Evolutionary conservation across 2,113 vertebrate species (phyloP).

Genomic region (Cyprinodon variegatus): DNA sequence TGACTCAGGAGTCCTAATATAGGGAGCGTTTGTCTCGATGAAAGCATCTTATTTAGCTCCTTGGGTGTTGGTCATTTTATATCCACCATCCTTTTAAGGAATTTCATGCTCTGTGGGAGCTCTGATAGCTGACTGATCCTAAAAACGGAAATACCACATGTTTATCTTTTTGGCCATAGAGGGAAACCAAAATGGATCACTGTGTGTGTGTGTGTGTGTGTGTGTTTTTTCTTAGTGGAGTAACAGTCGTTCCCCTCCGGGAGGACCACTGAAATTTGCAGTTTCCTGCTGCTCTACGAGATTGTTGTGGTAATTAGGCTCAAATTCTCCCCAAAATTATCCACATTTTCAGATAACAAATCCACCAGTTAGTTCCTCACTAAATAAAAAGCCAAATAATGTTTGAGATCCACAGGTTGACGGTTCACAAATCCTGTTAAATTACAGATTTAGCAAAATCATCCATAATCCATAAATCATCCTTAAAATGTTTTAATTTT

Average conservation of each 20-base stretch:
- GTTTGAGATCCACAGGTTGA: too few species aligned
- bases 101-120: conserved; percentile 24
- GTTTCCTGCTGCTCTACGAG: background rate
- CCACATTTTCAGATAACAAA: background rate
- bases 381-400: too few species aligned
- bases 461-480: too few species aligned
- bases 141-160: conserved; percentile 1
- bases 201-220: background rate
- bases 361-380: background rate
- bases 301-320: background rate
- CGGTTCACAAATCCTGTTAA: too few species aligned
- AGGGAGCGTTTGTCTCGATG: background rate
- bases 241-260: background rate
- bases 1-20: background rate
- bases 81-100: background rate
- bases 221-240: conserved; percentile 1
- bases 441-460: too few species aligned
- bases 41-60: background rate
- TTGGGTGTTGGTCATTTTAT: background rate
- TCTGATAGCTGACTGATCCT: background rate
- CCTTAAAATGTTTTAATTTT: too few species aligned
- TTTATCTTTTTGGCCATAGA: conserved; percentile 1
- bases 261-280: background rate
- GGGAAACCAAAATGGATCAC: background rate
- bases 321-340: background rate